phyloP scores from a whole-genome alignment of 1,140 invertebrate genomes.

The Pseudomyrmex pallidus region DNA sequence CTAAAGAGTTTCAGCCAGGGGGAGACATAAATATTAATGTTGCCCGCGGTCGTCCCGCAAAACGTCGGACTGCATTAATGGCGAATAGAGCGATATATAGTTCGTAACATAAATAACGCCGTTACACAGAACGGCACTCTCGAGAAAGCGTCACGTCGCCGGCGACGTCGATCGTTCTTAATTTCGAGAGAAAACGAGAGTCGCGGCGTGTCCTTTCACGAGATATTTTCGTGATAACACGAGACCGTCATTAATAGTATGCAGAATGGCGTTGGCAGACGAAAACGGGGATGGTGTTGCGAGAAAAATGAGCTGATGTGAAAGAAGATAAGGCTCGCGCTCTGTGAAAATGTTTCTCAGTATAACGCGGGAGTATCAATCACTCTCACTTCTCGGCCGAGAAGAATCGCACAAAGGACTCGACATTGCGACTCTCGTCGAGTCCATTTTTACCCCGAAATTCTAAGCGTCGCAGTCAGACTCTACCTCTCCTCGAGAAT shows the following conservation, averaged over 20 bases:
- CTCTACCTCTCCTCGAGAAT: slow-evolving; percentile 8
- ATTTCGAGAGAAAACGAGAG: slow-evolving; percentile 10
- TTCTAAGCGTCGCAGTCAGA: slow-evolving; percentile 34
- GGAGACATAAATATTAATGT: slow-evolving; percentile 28
- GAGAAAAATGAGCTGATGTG: slow-evolving; percentile 29
- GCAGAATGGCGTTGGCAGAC: slow-evolving; percentile 18
- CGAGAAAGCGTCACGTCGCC: slow-evolving; percentile 26
- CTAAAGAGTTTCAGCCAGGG: background rate
- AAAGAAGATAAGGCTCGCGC: slow-evolving; percentile 38
- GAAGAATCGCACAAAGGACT: slow-evolving; percentile 18
- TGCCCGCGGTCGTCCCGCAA: background rate
- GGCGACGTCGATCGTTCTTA: slow-evolving; percentile 42
- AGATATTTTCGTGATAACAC: slow-evolving; percentile 29
- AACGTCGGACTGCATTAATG: slow-evolving; percentile 30
- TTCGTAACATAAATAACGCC: slow-evolving; percentile 55
- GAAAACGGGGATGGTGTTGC: too few relatives aligned
- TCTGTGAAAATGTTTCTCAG: slow-evolving; percentile 24
- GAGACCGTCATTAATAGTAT: slow-evolving; percentile 40
- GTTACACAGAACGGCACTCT: slow-evolving; percentile 49
- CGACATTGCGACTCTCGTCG: background rate
- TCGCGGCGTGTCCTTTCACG: too few relatives aligned
- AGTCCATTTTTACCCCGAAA: slow-evolving; percentile 40
- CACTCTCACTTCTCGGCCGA: slow-evolving; percentile 34
- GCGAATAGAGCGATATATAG: background rate
- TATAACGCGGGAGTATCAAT: slow-evolving; percentile 28